Evolutionary conservation across 53 echinoderm and acorn worm genomes (phyloP), one percentile per base, ranked within the genome.

Genomic region (Actinopyga echinites): DNA sequence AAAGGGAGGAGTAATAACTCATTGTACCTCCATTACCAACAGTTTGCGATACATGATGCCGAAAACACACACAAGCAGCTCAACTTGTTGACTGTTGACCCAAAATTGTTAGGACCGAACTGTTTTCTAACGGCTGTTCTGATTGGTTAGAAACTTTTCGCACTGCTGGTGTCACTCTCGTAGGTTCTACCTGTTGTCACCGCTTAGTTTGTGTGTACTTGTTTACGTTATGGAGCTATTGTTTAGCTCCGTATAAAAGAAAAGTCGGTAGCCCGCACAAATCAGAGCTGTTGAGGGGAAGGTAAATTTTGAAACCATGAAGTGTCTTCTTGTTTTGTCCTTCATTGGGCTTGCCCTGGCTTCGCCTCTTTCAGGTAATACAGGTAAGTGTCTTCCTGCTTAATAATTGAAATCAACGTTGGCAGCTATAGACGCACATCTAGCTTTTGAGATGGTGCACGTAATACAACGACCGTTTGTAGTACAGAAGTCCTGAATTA

Each of bases 291-390:
- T 42, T 21, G 49, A n/a, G 40, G 71, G 71, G 40, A 23, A 71
- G 43, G 71, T 43, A 71, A 30, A 71, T 28, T 24, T 44, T 45
- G 45, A 44, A 71, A 71, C 19, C 56, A 83, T 83, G 83, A 83
- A 83, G 56, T 54, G 53, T 3, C 56, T 83, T 5, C 44, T 83
- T 21, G 67, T 83, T 26, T 52, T 83, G 8, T 53, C 56, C 8
- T 30, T 83, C 29, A 69, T 83, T 30, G 83, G 83, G 83, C 33
- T 64, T 29, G 83, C 31, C 12, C 56, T 32, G 4, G 83, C 83
- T 19, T 21, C 17, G 15, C 86, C 79, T 28, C 17, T 62, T 17
- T 13, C 37, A 17, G 30, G 23, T 30, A 30, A 19, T 42, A 26
- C 30, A n/a, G 59, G 59, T 79, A 38, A 58, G 80, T 20, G 21